Evolutionary conservation across 2,113 vertebrate genomes (phyloP), one percentile per base, ranked within the genome.

Genomic region (Acanthochromis polyacanthus): DNA sequence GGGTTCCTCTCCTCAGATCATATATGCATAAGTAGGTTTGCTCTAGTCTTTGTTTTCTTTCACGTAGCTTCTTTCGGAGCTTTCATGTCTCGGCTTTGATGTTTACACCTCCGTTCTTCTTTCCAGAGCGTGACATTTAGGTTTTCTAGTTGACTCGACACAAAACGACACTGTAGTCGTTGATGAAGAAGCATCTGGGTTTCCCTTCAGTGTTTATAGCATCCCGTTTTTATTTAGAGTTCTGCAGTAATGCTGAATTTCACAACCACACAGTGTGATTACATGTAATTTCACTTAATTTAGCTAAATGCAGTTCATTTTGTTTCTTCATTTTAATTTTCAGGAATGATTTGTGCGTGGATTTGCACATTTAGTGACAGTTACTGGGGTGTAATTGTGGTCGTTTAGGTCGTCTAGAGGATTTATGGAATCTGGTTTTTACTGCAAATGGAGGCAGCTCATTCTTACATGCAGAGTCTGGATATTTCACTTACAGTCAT

Each of bases 41-140:
- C 19, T 52, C 10, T n/a, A 22, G 30, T 58, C 28, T 55, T 57
- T 1, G 9, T 74, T 77, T 43, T 53, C 46, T 76, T 75, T 86
- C 57, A 62, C 48, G 51, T 32, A 0, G 60, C n/a, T n/a, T n/a
- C n/a, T n/a, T n/a, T n/a, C n/a, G 30, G 32, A 23, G 57, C 46
- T 76, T 75, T 86, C 57, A 68, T 62, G 22, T 55, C 30, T 25
- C 8, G 0, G n/a, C 50, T 75, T 76, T 74, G 15, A 73, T 43
- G 30, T 36, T 51, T 14, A 19, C 61, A 61, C n/a, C 20, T 83
- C 28, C 14, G 17, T 56, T 78, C 48, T 9, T 57, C 28, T 30
- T 56, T 57, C 64, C 40, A 11, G 1, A 36, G 25, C 17, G 0
- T 60, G 59, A 67, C 68, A 51, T 73, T 82, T 77, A 51, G 22